Evolutionary conservation across 2,113 vertebrate genomes (phyloP).

Genomic region (Mionectes macconnelli): DNA sequence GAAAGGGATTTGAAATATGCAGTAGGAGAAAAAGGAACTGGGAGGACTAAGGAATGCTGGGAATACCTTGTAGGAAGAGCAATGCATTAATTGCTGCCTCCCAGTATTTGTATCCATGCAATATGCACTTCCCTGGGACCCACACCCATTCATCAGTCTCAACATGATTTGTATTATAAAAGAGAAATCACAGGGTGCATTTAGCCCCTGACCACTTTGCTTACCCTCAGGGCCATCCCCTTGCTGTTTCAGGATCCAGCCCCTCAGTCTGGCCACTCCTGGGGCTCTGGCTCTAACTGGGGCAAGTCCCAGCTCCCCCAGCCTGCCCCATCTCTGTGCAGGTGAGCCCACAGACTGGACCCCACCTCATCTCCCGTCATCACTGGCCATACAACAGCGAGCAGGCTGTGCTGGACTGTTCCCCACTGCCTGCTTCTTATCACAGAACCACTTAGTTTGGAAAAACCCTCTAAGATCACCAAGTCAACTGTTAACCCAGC

Average conservation of each 20-base stretch:
- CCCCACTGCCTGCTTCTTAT: background rate
- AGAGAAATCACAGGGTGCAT: background rate
- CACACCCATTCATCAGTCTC: background rate
- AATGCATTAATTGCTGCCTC: background rate
- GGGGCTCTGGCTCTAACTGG: background rate
- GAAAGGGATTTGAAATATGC: background rate
- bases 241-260: accelerated
- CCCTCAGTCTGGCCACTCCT: accelerated
- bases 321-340: accelerated
- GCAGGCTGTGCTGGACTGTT: background rate
- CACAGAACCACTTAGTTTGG: background rate
- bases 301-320: too few relatives aligned
- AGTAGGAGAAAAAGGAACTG: background rate
- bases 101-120: background rate
- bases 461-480: background rate
- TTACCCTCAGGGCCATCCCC: background rate
- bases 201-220: accelerated
- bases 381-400: accelerated
- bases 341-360: accelerated
- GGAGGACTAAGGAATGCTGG: background rate
- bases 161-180: background rate
- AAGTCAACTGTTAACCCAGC: background rate
- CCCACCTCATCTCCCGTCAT: background rate
- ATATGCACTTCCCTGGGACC: background rate
- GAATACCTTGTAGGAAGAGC: background rate